Evolutionary conservation across 2,113 vertebrate species (phyloP).

Genomic region (Poeciliopsis prolifica): DNA sequence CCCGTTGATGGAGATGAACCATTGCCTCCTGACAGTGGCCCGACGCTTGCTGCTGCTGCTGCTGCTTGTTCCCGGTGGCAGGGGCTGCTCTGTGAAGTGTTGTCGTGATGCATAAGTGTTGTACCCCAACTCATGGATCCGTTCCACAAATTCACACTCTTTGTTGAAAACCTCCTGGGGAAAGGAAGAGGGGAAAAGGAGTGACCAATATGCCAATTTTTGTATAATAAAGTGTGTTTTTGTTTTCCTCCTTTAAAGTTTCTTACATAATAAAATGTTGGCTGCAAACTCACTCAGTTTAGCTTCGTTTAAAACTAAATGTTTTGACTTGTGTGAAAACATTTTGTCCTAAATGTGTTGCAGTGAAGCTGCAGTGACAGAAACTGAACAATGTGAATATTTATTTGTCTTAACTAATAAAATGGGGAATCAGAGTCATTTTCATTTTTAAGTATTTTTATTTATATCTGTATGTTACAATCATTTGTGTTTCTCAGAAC

Average conservation of each 20-base stretch:
- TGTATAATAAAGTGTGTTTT: too few species aligned
- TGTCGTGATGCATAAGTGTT: constrained; percentile 93
- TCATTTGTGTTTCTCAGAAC: not conserved
- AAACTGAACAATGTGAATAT: constrained; percentile 8
- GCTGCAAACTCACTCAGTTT: not conserved
- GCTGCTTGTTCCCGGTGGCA: constrained; percentile 45
- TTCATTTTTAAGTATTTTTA: not conserved
- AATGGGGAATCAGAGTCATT: not conserved
- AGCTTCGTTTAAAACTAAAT: not conserved
- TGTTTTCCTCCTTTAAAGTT: not conserved
- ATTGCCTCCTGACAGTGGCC: constrained; percentile 87
- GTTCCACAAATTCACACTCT: constrained; percentile 96
- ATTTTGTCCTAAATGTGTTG: not conserved
- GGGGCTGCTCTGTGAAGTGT: constrained; percentile 83
- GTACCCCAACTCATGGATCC: constrained; percentile 95
- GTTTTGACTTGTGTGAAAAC: not conserved
- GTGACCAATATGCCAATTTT: not conserved
- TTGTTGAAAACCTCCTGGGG: constrained; percentile 88
- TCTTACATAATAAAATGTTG: not conserved
- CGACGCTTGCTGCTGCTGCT: constrained; percentile 67
- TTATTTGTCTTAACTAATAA: not conserved
- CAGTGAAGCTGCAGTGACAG: not conserved
- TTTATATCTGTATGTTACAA: not conserved
- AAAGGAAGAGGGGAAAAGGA: constrained; percentile 20
- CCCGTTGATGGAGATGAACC: constrained; percentile 95